phyloP scores from a whole-genome alignment of 1,140 invertebrate species.

The Daktulosphaira vitifoliae region DNA sequence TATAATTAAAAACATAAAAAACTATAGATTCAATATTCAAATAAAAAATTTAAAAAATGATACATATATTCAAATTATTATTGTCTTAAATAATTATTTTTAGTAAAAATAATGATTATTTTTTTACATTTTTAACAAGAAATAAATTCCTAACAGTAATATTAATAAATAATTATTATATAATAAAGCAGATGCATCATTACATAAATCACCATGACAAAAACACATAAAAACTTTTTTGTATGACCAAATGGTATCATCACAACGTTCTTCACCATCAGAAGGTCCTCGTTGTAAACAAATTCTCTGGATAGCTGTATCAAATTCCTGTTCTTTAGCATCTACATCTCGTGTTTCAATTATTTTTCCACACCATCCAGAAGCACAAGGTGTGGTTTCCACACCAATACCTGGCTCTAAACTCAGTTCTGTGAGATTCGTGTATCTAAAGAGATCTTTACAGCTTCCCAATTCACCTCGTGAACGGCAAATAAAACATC shows the following conservation, averaged over 20 bases:
- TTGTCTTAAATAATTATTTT: no score
- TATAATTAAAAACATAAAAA: no score
- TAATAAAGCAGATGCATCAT: conserved; percentile 43
- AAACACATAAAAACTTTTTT: conserved; percentile 84
- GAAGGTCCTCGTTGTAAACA: conserved; percentile 76
- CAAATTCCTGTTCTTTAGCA: conserved; percentile 68
- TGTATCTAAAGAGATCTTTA: conserved; percentile 74
- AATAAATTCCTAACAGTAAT: neutral
- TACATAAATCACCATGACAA: conserved; percentile 84
- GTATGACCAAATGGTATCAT: conserved; percentile 67
- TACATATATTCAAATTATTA: no score
- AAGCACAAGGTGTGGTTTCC: conserved; percentile 70
- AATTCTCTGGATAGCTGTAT: conserved; percentile 73
- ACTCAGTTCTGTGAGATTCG: conserved; percentile 57
- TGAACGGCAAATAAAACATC: conserved; percentile 74
- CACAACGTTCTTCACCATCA: conserved; percentile 80
- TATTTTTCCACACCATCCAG: conserved; percentile 87
- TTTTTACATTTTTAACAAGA: neutral
- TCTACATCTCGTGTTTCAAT: conserved; percentile 63
- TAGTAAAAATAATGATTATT: no score
- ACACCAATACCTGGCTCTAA: conserved; percentile 56
- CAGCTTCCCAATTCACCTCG: conserved; percentile 78
- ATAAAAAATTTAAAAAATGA: no score
- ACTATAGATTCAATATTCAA: no score
- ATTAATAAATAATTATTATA: neutral